Base-by-base conservation (phyloP, 2,113 vertebrate genomes). In the Enhydra lutris region DNA sequence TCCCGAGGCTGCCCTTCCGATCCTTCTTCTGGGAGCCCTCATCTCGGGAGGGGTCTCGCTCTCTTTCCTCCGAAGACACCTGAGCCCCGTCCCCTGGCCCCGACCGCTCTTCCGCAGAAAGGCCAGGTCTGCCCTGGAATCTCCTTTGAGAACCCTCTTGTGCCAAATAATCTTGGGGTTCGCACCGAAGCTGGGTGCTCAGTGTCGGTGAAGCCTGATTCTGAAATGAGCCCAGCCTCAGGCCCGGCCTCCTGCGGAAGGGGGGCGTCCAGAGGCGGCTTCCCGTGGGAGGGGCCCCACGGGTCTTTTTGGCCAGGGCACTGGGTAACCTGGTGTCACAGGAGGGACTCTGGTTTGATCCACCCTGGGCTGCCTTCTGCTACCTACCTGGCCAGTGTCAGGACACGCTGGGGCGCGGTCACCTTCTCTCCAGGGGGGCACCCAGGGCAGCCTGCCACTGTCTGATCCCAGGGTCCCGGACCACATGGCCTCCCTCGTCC, bases 221-320 rank as follows among this genome's bases (percentile, higher is more conserved):
- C 21, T 73, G 36, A 73, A 36, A 39, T 6, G n/a, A 71, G 36
- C 36, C 36, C 69, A 11, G 14, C 9, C 26, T 45, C 42, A 31
- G 42, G 42, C 74, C 74, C 1, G 23, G 42, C 17, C 26, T 78
- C 42, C 42, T 2, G 14, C 4, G 50, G 50, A 23, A 81, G 10
- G 7, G n/a, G 20, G 4, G 13, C 23, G 0, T 14, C 23, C 8
- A 1, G 6, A 13, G n/a, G 14, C 8, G 2, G n/a, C 23, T 59
- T 9, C 21, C 4, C 6, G 7, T 29, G 17, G 55, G 55, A 59
- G 52, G 55, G n/a, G 0, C 34, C 36, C n/a, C 1, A 7, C 4
- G 23, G 78, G 2, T 14, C 21, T 36, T 34, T 14, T 21, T 15
- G 52, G 79, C 34, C 34, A 1, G 8, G 55, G 80, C 36, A 5